phyloP scores from a whole-genome alignment of 2,797 vertebrate genomes.

The Pachyuromys duprasi region DNA sequence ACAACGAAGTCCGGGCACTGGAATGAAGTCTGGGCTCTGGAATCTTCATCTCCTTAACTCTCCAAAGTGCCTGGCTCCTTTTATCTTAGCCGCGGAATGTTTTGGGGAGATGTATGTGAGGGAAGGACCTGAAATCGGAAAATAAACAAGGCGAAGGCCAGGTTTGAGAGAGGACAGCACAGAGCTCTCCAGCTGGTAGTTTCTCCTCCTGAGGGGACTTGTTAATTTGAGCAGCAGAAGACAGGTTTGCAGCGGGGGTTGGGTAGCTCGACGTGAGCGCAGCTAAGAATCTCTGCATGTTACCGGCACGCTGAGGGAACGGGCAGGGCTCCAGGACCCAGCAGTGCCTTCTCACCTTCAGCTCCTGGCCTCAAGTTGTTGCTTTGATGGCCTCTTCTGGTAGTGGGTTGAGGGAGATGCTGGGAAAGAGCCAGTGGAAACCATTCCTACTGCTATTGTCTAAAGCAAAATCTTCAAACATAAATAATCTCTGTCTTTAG shows the following conservation, averaged over 20 bases:
- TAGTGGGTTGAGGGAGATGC: neutral
- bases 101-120: conserved; percentile 8
- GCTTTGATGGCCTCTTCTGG: neutral
- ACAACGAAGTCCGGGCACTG: neutral
- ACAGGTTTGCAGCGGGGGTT: conserved; percentile 38
- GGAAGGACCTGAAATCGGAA: conserved; percentile 26
- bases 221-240: conserved; percentile 43
- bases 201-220: conserved; percentile 1
- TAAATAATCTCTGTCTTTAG: neutral
- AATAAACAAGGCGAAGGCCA: neutral
- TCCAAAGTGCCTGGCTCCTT: neutral
- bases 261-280: neutral
- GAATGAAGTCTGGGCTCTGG: neutral
- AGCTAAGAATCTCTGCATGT: neutral
- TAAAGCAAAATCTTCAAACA: conserved; percentile 19
- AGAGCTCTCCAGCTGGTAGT: neutral
- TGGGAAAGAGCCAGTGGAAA: neutral
- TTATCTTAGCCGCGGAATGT: neutral
- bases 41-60: neutral
- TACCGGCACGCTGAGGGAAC: neutral
- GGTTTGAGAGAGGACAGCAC: conserved; percentile 16
- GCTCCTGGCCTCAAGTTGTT: neutral
- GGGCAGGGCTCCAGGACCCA: neutral
- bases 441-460: neutral
- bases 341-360: neutral